Percentiles rank a stretch among this genome's conserved stretches.
Evolutionary conservation across 1,140 invertebrate species (phyloP).

Genomic region (Aphaenogaster floridana): DNA sequence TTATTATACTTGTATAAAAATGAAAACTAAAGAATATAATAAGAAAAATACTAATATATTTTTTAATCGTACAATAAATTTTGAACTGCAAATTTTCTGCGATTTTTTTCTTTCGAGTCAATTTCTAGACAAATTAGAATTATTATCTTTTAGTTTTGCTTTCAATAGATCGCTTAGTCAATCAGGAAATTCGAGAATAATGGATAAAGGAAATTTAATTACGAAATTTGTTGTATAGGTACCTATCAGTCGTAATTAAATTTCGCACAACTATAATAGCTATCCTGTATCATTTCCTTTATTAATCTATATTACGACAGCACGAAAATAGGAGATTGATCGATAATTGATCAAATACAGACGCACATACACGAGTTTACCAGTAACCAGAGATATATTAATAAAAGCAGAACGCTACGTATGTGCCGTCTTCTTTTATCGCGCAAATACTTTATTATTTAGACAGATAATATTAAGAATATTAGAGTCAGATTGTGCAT

Average conservation of each 20-base stretch:
- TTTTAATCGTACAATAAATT: not conserved
- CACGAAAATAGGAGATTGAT: not conserved
- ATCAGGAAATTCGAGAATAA: not conserved
- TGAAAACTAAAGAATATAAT: not conserved
- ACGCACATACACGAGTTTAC: not conserved
- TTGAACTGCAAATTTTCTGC: not conserved
- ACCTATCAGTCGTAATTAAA: conserved; percentile 11
- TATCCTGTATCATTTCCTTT: not conserved
- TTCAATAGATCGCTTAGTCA: not conserved
- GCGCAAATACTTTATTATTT: not conserved
- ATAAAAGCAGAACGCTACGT: not conserved
- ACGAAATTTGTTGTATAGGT: not conserved
- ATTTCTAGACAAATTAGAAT: not conserved
- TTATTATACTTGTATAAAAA: too few species aligned
- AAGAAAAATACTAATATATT: not conserved
- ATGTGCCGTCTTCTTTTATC: not conserved
- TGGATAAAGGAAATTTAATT: conserved; percentile 18
- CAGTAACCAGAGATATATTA: not conserved
- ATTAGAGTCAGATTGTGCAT: not conserved
- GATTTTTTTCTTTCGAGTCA: not conserved
- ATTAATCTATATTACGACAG: conserved; percentile 20
- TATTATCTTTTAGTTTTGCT: not conserved
- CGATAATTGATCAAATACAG: not conserved
- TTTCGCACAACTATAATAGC: not conserved
- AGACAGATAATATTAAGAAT: not conserved